Evolutionary conservation across 2,113 vertebrate genomes (phyloP).

Genomic region (Leucopternis melanops): DNA sequence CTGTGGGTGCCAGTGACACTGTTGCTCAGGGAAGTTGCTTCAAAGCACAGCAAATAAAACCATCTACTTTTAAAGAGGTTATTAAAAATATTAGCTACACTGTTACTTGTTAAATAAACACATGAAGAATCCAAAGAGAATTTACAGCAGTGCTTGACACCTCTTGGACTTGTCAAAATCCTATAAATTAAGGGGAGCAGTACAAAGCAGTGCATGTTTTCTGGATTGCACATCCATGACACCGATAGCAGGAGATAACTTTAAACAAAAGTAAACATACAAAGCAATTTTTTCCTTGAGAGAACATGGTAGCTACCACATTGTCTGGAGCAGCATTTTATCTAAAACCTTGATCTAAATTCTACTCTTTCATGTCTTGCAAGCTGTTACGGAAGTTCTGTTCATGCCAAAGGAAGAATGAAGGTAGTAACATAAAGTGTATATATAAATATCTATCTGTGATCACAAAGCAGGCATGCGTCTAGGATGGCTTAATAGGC

Average conservation of each 20-base stretch:
- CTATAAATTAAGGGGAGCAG: not conserved
- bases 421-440: not conserved
- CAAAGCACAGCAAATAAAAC: not conserved
- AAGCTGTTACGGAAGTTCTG: not conserved
- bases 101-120: not conserved
- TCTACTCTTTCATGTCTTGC: not conserved
- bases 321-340: not conserved
- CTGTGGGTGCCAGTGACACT: rapidly evolving
- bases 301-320: not conserved
- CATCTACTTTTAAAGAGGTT: not conserved
- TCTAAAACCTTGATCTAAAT: not conserved
- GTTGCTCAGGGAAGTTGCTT: not conserved
- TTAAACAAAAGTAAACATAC: not conserved
- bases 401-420: not conserved
- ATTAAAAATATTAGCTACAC: not conserved
- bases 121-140: not conserved
- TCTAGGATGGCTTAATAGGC: not conserved
- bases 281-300: not conserved
- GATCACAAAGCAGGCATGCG: not conserved
- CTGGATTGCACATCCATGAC: not conserved
- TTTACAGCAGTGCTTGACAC: not conserved
- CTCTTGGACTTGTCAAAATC: not conserved
- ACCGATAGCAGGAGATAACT: not conserved
- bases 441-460: rapidly evolving
- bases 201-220: rapidly evolving